phyloP scores from a whole-genome alignment of 2,888 invertebrate species.

The Synanthedon vespiformis region DNA sequence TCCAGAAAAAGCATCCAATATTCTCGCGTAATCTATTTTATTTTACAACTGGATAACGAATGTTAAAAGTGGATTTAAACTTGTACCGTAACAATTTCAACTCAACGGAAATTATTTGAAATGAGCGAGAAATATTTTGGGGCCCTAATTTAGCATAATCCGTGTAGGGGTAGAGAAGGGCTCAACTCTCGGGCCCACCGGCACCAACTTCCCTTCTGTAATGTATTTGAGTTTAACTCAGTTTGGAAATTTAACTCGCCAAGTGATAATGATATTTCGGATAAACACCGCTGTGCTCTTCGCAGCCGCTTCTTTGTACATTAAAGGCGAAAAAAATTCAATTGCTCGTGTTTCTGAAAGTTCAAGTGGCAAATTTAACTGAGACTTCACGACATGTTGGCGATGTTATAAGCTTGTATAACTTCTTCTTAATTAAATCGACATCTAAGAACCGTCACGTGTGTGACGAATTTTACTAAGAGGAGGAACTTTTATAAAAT shows the following conservation, averaged over 20 bases:
- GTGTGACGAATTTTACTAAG: too few species aligned
- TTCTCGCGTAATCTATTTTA: neutral
- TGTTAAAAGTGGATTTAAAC: constrained; percentile 38
- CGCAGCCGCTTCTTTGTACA: too few species aligned
- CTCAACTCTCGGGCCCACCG: neutral
- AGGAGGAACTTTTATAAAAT: too few species aligned
- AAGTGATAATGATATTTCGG: neutral
- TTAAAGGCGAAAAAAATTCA: too few species aligned
- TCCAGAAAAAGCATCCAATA: neutral
- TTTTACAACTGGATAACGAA: constrained; percentile 15
- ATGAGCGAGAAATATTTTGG: constrained; percentile 49
- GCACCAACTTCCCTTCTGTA: neutral
- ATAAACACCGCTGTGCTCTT: too few species aligned
- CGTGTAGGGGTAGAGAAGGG: constrained; percentile 8
- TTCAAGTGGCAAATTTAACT: too few species aligned
- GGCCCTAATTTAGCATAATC: constrained; percentile 54
- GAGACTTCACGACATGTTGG: too few species aligned
- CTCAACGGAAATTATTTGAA: constrained; percentile 49
- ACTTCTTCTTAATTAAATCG: too few species aligned
- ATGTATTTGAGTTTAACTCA: constrained; percentile 1
- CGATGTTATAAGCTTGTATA: too few species aligned
- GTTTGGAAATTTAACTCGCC: neutral
- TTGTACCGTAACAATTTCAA: constrained; percentile 36
- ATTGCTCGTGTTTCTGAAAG: too few species aligned
- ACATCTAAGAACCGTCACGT: too few species aligned